phyloP scores from a whole-genome alignment of 2,797 vertebrate species.

The Ptychadena robeensis region DNA sequence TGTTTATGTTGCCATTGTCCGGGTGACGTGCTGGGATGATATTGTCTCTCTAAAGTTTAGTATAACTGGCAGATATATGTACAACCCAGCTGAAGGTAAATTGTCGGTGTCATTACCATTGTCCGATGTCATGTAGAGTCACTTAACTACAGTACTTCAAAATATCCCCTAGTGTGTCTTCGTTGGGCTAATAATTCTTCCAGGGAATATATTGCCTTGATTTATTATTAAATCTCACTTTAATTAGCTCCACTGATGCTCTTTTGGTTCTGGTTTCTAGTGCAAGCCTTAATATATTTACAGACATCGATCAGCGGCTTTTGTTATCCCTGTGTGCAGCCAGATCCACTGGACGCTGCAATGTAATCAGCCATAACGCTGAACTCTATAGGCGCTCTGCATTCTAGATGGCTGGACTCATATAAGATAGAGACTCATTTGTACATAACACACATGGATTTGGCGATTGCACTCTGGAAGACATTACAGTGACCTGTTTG shows the following conservation, averaged over 20 bases:
- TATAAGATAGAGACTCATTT: neutral
- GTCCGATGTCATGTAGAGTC: neutral
- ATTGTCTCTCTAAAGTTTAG: neutral
- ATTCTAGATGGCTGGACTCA: neutral
- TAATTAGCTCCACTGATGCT: constrained; percentile 36
- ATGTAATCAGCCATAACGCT: neutral
- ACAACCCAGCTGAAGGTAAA: neutral
- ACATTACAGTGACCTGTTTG: neutral
- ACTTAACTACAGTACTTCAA: constrained; percentile 7
- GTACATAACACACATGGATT: neutral
- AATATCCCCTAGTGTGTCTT: constrained; percentile 23
- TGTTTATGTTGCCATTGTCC: neutral
- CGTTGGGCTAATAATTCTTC: constrained; percentile 25
- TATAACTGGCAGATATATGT: neutral
- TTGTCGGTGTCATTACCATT: constrained; percentile 6
- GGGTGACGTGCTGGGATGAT: neutral
- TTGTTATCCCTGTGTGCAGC: neutral
- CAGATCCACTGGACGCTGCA: neutral
- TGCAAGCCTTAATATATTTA: constrained; percentile 20
- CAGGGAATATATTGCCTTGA: constrained; percentile 31
- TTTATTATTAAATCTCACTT: constrained; percentile 45
- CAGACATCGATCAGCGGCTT: constrained; percentile 15
- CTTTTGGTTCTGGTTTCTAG: constrained; percentile 15
- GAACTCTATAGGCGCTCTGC: neutral
- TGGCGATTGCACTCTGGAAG: neutral